Conservation (phyloP, 1,140 invertebrate genomes). For the Leptinotarsa lineolata region DNA sequence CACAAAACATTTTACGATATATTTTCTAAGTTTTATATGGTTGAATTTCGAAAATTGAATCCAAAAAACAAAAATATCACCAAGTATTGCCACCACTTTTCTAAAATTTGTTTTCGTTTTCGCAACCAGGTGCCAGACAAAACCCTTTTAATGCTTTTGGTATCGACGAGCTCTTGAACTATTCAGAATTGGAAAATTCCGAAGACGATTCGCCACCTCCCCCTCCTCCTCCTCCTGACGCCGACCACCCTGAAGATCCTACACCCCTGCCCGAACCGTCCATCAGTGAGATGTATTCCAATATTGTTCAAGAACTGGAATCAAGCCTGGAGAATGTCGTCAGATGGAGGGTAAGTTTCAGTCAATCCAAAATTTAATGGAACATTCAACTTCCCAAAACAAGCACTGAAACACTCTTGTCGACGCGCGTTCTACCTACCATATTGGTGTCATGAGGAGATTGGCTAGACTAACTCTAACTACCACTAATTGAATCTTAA, state of each 20-base stretch:
- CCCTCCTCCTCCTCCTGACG: conserved; percentile 8
- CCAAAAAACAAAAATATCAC: no score
- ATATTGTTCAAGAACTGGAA: conserved; percentile 53
- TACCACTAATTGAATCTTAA: background rate
- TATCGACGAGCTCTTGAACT: conserved; percentile 53
- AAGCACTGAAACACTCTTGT: no score
- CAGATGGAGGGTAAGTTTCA: conserved; percentile 39
- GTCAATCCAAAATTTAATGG: background rate
- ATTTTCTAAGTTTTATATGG: no score
- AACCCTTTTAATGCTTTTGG: conserved; percentile 27
- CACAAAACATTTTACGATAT: no score
- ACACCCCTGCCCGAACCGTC: conserved; percentile 31
- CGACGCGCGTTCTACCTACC: no score
- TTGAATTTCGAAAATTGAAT: no score
- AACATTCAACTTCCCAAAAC: background rate
- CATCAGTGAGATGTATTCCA: conserved; percentile 50
- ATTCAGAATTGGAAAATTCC: conserved; percentile 47
- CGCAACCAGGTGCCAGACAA: background rate
- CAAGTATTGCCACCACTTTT: background rate
- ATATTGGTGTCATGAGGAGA: no score
- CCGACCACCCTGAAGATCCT: conserved; percentile 41
- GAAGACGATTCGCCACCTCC: conserved; percentile 38
- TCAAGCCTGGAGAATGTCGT: conserved; percentile 50
- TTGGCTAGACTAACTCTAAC: background rate
- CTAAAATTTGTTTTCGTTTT: conserved; percentile 2